Base-by-base conservation (phyloP, 2,113 vertebrate species). In the Cyanocitta stelleri region DNA sequence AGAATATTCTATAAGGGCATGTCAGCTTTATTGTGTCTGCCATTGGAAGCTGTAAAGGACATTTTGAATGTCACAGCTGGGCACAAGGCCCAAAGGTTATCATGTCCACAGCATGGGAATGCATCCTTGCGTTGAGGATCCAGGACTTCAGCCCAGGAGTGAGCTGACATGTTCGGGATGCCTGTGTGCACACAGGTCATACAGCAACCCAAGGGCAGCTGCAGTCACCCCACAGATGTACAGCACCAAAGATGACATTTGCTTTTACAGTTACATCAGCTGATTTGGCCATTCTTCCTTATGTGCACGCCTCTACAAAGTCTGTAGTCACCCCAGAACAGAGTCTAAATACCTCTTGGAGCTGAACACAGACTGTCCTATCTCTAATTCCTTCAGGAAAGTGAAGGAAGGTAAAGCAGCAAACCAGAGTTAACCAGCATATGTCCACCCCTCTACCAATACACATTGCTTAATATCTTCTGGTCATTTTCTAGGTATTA, bases 181-280 rank as follows among this genome's bases (percentile, higher is more conserved):
- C 29, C 54, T 55, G 19, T 21, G 21, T 54, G 29, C 15, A 18
- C 22, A 22, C n/a, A 56, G 1, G 0, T 21, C 0, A 0, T 18
- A 43, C 2, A 1, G 26, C 39, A 75, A 16, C 22, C 43, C 72
- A n/a, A 35, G 58, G 43, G 54, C 33, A 67, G 66, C 23, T 58
- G 39, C 1, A 9, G 73, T 12, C 74, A 56, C 62, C 49, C 20
- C 56, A n/a, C 35, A 41, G 67, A 63, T 7, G 0, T 11, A 49
- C 8, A 68, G 62, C 75, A 46, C 63, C 21, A 8, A 16, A 56
- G 73, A 69, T 49, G 41, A 73, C 17, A 18, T 44, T 64, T 64
- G 63, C 22, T n/a, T 68, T 76, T 61, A 76, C 1, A 2, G 71
- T 21, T 83, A 54, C 17, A 13, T 48, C 62, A 49, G n/a, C 6